phyloP scores from a whole-genome alignment of 1,140 invertebrate species.

The Zophobas atratus region DNA sequence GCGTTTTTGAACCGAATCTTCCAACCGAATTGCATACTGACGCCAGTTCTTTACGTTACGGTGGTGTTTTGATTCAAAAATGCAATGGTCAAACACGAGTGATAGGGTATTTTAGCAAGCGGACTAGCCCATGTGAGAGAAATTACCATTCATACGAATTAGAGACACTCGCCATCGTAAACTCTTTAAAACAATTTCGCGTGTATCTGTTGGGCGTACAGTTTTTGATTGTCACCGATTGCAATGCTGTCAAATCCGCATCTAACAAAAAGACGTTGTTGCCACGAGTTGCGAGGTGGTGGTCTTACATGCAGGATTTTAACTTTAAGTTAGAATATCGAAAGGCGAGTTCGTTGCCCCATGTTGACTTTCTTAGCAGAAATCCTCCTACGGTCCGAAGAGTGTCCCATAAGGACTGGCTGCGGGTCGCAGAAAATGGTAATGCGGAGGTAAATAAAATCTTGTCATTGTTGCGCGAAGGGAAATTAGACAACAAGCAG shows the following conservation, averaged over 20 bases:
- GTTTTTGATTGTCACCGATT: background rate
- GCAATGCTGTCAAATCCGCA: background rate
- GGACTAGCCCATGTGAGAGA: conserved; percentile 57
- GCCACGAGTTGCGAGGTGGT: background rate
- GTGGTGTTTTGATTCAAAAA: conserved; percentile 50
- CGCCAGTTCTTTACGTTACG: background rate
- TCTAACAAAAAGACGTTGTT: background rate
- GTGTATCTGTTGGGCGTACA: background rate
- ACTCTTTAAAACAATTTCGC: background rate
- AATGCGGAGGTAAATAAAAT: background rate
- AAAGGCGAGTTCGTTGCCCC: conserved; percentile 19
- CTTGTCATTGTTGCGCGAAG: background rate
- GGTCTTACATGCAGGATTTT: conserved; percentile 8
- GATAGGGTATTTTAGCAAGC: conserved; percentile 61
- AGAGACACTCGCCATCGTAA: conserved; percentile 58
- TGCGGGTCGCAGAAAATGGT: background rate
- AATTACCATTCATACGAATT: conserved; percentile 61
- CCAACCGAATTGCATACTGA: conserved; percentile 25
- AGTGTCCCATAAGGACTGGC: background rate
- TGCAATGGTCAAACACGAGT: conserved; percentile 50
- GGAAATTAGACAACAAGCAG: conserved; percentile 12
- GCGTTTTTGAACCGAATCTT: conserved; percentile 57
- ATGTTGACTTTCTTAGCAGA: conserved; percentile 33
- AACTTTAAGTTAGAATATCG: background rate
- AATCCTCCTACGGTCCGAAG: background rate